phyloP scores from a whole-genome alignment of 2,797 vertebrate genomes.

The Buphagus erythrorhynchus region DNA sequence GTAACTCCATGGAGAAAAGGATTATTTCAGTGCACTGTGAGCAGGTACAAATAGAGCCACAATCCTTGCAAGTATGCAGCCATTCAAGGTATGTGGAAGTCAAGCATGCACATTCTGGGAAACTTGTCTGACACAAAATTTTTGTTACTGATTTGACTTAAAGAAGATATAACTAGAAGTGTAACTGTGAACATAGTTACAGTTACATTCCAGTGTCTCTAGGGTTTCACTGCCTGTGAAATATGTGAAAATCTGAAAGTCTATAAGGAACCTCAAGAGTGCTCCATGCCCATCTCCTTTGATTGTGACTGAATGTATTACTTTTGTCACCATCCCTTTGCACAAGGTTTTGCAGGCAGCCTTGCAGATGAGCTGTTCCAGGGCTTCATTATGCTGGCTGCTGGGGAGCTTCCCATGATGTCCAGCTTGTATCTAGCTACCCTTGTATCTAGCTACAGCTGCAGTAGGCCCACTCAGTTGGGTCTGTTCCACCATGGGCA shows the following conservation, averaged over 20 bases:
- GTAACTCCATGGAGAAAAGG: background rate
- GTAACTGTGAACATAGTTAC: background rate
- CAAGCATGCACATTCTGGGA: background rate
- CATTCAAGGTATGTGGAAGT: background rate
- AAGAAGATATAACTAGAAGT: background rate
- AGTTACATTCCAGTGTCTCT: background rate
- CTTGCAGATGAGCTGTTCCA: background rate
- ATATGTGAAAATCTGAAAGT: background rate
- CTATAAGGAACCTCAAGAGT: background rate
- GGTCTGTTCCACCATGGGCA: background rate
- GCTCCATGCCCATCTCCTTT: background rate
- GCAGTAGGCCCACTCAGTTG: background rate
- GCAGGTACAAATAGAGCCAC: background rate
- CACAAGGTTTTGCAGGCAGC: background rate
- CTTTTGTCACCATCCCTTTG: rapidly evolving
- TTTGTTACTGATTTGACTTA: background rate
- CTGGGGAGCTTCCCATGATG: rapidly evolving
- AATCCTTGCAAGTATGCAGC: background rate
- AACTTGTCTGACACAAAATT: background rate
- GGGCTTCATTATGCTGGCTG: rapidly evolving
- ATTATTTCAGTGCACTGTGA: background rate
- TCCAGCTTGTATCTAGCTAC: background rate
- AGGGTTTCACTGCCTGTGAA: background rate
- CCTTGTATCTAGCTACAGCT: background rate
- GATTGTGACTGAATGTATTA: background rate